Base-by-base conservation (phyloP, 2,113 vertebrate species). In the Caranx ignobilis region DNA sequence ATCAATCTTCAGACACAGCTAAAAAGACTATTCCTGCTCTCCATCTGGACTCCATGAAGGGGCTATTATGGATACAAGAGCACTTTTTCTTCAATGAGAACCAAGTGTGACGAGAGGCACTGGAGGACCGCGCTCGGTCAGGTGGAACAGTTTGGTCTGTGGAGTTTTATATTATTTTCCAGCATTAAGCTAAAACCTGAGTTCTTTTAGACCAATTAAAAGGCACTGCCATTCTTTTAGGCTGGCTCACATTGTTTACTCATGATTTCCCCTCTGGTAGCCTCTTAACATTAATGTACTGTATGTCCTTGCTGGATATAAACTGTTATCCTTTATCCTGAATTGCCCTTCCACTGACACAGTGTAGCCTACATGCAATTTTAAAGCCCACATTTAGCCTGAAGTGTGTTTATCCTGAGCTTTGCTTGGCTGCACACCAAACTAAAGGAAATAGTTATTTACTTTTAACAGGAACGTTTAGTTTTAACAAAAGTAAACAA, bases 31-130 rank as follows among this genome's bases (percentile, higher is more conserved):
- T 75, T 71, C 84, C 35, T 87, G 41, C 41, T 63, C 78, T 75
- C 67, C 83, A 76, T 79, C 67, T 71, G 39, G 45, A 57, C 47
- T 56, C 39, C n/a, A 56, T 75, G 31, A 85, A 77, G 65, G 19
- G 57, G n/a, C 62, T 39, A 71, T 83, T 73, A 80, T 81, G 45
- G 64, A 26, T 56, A 37, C 39, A 26, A 54, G 67, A 35, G 65
- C 47, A 56, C 52, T 75, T 61, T 87, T 34, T 64, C 41, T 39
- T 26, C 59, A 31, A 55, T 64, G 55, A 71, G 50, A 80, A 67
- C 26, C 32, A 66, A 11, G 75, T 26, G 50, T 48, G 52, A 66
- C 48, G 57, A 12, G 21, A 43, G 55, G 75, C 35, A 43, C 79
- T 75, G 69, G 12, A 69, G 26, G 16, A 54, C 3, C 32, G 21